These are phyloP conservation scores for Tethya wilhelma DNA, from an alignment of 37 sponge, comb jelly and placozoan genomes.

Conservation along the genomic window DNA sequence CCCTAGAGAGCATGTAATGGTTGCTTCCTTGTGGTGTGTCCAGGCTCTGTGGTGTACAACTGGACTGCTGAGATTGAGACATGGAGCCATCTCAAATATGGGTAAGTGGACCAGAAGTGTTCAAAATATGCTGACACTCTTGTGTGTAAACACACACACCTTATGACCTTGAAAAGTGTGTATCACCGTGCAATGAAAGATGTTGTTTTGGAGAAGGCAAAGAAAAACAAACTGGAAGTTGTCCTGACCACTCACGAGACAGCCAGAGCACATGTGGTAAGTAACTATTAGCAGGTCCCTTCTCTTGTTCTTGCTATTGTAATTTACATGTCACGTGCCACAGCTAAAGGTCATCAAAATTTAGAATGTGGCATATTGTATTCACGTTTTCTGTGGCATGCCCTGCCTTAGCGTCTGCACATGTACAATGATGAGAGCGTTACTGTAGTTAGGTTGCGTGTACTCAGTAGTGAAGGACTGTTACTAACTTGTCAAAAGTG, in stretches of 20 bases:
- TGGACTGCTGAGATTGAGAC: constrained; percentile 61
- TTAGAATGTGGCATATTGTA: no score
- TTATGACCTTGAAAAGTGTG: neutral
- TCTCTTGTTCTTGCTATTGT: neutral
- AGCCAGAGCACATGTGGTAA: constrained; percentile 36
- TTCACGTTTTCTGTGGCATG: no score
- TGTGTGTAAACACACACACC: neutral
- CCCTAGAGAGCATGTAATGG: neutral
- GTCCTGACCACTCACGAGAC: constrained; percentile 65
- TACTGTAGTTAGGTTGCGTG: no score
- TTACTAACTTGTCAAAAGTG: no score
- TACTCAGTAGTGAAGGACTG: no score
- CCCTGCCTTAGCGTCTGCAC: no score
- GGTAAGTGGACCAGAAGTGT: constrained; percentile 34
- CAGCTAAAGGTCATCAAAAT: no score
- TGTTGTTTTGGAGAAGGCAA: constrained; percentile 29
- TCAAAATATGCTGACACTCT: neutral
- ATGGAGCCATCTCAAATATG: constrained; percentile 59
- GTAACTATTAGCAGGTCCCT: neutral
- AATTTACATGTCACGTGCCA: no score
- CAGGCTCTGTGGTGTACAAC: constrained; percentile 56
- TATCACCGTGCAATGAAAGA: constrained; percentile 28
- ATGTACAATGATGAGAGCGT: no score
- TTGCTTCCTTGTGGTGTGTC: constrained; percentile 45
- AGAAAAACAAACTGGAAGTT: constrained; percentile 43